Evolutionary conservation across 2,888 invertebrate species (phyloP), one percentile per base, ranked within the genome.

Genomic region (Temnothorax unifasciatus): DNA sequence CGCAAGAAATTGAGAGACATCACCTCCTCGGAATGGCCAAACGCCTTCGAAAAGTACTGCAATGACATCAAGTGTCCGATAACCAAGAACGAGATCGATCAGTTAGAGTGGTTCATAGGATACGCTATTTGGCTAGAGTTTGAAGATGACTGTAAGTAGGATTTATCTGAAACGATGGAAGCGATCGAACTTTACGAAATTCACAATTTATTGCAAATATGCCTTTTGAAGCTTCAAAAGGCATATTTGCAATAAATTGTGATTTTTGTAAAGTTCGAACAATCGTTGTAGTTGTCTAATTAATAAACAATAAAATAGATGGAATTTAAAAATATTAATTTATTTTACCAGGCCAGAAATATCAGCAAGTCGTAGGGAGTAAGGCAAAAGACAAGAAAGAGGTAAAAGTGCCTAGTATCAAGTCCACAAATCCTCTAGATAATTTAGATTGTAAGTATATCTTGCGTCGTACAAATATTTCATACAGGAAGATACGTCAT

Each of bases 51-150:
- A 44, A 96, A 96, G 90, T 99, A 98, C 94, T 97, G 98, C 91
- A 95, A 94, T 68, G 97, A 98, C 93, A 93, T 99, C 61, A 96
- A 96, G 0, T 98, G 98, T 94, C 98, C 98, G 0, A 95, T 96
- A 21, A 95, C 96, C 9, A 95, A 96, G 0, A 95, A 96, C 4
- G 95, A 96, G 11, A 91, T 96, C 73, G 98, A 98, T 93, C 97
- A 98, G 89, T 94, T 98, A 0, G 98, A 98, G 90, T 99, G 99
- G 98, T 94, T 99, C 29, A 94, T 99, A 0, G 97, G 97, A 0
- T 96, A 97, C 93, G 99, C 99, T 41, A 96, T 99, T 8, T 96
- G 97, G 93, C 95, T 98, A 79, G 98, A 98, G 94, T 98, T 97
- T 95, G 96, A 97, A 29, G 98, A 98, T 93, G 97, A 97, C 95